A percentile compares a stretch with the other conserved stretches of the same genome.
Conservation (phyloP, 2,888 invertebrate genomes). For the Nemapogon koenigi region DNA sequence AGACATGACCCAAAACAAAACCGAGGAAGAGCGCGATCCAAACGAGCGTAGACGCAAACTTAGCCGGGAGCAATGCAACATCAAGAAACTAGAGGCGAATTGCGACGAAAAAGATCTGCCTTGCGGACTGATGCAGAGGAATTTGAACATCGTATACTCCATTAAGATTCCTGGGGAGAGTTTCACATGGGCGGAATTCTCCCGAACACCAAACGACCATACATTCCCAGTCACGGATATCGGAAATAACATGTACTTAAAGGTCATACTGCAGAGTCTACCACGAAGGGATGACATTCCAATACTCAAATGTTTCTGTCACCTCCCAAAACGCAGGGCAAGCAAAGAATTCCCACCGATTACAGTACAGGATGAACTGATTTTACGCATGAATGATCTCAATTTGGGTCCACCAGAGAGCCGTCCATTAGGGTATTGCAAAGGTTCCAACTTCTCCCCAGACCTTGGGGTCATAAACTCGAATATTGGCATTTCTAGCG, state of each 20-base stretch:
- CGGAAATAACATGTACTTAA: conserved; percentile 68
- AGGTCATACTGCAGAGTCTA: conserved; percentile 69
- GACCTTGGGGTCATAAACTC: conserved; percentile 27
- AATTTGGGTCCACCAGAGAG: conserved; percentile 29
- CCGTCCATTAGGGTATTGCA: neutral
- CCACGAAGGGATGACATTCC: conserved; percentile 80
- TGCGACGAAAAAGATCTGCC: conserved; percentile 37
- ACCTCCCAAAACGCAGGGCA: conserved; percentile 33
- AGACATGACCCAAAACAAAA: conserved; percentile 21
- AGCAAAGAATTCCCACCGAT: conserved; percentile 34
- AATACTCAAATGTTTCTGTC: conserved; percentile 51
- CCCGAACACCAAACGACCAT: conserved; percentile 68
- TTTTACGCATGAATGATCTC: conserved; percentile 51
- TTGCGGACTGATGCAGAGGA: conserved; percentile 24
- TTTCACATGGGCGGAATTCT: conserved; percentile 56
- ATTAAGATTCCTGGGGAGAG: conserved; percentile 72
- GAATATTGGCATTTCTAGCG: conserved; percentile 26
- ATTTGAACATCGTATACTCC: conserved; percentile 70
- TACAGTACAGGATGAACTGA: conserved; percentile 38
- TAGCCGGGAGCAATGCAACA: conserved; percentile 56
- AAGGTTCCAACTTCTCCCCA: conserved; percentile 25
- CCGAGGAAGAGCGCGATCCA: conserved; percentile 28
- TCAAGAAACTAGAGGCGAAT: conserved; percentile 53
- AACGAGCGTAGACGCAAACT: conserved; percentile 50
- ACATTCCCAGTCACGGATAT: conserved; percentile 75